phyloP scores from a whole-genome alignment of 2,797 vertebrate species.

The Lithobates sylvaticus region DNA sequence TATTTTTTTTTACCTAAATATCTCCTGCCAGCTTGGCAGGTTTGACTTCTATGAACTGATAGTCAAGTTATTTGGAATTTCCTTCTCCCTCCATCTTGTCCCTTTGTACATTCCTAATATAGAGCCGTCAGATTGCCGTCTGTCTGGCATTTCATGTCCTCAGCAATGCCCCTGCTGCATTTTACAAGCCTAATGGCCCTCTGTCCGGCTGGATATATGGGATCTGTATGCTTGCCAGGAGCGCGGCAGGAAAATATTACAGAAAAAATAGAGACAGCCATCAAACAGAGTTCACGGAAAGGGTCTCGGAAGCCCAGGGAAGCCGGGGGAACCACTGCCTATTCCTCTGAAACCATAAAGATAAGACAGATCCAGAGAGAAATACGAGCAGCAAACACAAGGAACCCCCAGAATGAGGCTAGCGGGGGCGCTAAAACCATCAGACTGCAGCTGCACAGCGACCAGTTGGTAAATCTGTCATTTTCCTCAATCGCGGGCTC shows the following conservation, averaged over 20 bases:
- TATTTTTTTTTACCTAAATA: no score
- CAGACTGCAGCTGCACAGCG: slow-evolving; percentile 11
- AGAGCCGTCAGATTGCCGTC: slow-evolving; percentile 32
- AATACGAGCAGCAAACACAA: slow-evolving; percentile 12
- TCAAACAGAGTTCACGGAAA: slow-evolving; percentile 21
- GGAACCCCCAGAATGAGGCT: slow-evolving; percentile 1
- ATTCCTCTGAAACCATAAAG: slow-evolving; percentile 36
- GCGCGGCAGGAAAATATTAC: slow-evolving; percentile 19
- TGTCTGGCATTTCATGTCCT: background rate
- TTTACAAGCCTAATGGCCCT: slow-evolving; percentile 37
- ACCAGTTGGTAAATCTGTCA: slow-evolving; percentile 56
- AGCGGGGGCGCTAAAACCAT: slow-evolving; percentile 11
- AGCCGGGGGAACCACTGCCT: background rate
- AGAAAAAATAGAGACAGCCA: slow-evolving; percentile 36
- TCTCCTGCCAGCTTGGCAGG: no score
- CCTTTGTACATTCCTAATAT: slow-evolving; percentile 4
- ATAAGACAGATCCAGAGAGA: slow-evolving; percentile 28
- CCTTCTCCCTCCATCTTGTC: background rate
- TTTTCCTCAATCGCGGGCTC: background rate
- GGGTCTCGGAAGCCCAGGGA: background rate
- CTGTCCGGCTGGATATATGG: slow-evolving; percentile 24
- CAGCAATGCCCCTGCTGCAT: slow-evolving; percentile 3
- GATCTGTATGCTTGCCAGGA: slow-evolving; percentile 27
- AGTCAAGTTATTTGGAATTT: background rate
- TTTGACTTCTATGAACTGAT: slow-evolving; percentile 1